These are phyloP conservation scores for Xanthia icteritia DNA, from an alignment of 2,888 invertebrate genomes.

Conservation along the genomic window DNA sequence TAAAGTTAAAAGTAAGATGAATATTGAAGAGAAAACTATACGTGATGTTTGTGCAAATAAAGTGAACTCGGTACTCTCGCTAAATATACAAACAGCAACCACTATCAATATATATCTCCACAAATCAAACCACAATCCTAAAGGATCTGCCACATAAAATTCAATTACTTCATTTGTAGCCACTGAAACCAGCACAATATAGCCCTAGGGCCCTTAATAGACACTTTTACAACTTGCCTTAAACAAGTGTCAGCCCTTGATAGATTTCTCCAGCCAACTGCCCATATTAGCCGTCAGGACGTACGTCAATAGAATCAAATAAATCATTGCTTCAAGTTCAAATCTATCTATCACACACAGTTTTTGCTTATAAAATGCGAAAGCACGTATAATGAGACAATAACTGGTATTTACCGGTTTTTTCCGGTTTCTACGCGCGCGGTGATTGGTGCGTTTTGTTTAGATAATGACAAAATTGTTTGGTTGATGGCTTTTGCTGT, in stretches of 20 bases:
- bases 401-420: conserved; percentile 61
- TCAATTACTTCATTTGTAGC: conserved; percentile 63
- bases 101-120: conserved; percentile 26
- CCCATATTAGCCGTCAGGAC: conserved; percentile 54
- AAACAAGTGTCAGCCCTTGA: conserved; percentile 54
- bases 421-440: conserved; percentile 48
- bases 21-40: not conserved
- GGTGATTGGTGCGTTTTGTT: conserved; percentile 56
- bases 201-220: conserved; percentile 44
- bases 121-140: conserved; percentile 53
- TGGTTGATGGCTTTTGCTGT: conserved; percentile 34
- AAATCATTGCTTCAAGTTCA: conserved; percentile 67
- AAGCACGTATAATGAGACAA: conserved; percentile 65
- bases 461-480: conserved; percentile 60
- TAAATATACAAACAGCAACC: conserved; percentile 8
- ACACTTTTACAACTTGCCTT: conserved; percentile 58
- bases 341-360: conserved; percentile 66
- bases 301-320: conserved; percentile 58
- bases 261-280: conserved; percentile 52
- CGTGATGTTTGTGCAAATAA: not conserved
- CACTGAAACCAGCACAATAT: conserved; percentile 48
- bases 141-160: conserved; percentile 56
- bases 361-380: conserved; percentile 69
- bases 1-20: not conserved
- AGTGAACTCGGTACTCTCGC: not conserved